Evolutionary conservation across 1,140 invertebrate genomes (phyloP), one percentile per base, ranked within the genome.

Genomic region (Aleiodes sp.): DNA sequence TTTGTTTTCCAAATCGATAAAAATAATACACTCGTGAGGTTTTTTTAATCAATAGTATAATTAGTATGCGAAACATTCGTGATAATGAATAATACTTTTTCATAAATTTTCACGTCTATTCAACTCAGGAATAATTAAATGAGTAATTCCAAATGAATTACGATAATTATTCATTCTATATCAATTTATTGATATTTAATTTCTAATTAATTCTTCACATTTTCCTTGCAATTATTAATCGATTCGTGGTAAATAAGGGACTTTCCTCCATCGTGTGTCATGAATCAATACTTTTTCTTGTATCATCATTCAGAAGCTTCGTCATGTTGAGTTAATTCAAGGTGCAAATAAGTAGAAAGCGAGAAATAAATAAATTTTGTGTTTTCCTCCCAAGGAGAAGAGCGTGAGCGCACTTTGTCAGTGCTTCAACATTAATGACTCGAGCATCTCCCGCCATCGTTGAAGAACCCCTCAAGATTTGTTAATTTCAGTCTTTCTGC

Each of bases 361-460:
- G 16, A 6, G 12, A 24, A 52, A 21, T 16, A 52, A 24, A 52
- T 12, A 52, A 24, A 52, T 52, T 21, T n/a, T n/a, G 16, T 24
- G 2, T 21, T 9, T 9, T 24, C 46, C 46, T 19, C 46, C 21
- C 26, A 21, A 10, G 31, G 46, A 52, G 8, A 21, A 52, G 46
- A 52, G 16, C 46, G 21, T 16, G 46, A 52, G 46, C 46, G 46
- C 46, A 52, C 46, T 3, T 21, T 6, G n/a, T n/a, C n/a, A 2
- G 21, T 52, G 46, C 46, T 52, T 52, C 46, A 52, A 52, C 46
- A 52, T 52, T 24, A 24, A 52, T 52, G 46, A 52, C 46, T 52
- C 46, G 21, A 52, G 46, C 16, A 4, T 24, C 46, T 52, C 46
- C 26, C 46, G n/a, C n/a, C n/a, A 4, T 24, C 14, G 7, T 7